Evolutionary conservation across 2,797 vertebrate genomes (phyloP), one percentile per base, ranked within the genome.

Genomic region (Xiphorhynchus erythropygius): DNA sequence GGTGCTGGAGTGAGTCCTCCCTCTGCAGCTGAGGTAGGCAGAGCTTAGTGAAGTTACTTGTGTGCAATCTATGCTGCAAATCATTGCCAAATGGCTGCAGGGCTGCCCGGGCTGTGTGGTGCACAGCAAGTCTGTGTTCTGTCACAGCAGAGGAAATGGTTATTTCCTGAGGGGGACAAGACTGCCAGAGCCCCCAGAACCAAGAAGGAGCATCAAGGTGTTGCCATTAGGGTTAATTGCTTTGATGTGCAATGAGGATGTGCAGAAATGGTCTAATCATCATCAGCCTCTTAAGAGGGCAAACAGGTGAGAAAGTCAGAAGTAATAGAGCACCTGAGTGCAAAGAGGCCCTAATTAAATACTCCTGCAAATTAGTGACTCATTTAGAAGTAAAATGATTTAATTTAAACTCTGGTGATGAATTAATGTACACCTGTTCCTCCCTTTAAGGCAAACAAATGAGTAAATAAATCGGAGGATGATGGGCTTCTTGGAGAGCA

Each of bases 311-410:
- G 94, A 94, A 97, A 96, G 95, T 92, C 95, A 97, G 92, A 87
- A 96, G 86, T 94, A 92, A 87, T 91, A 93, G 90, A 92, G 94
- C 93, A 97, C 97, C 97, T 97, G 96, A 96, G 95, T 96, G 95
- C 79, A 91, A 96, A 97, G 96, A 97, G 91, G 91, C 86, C 90
- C 91, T 97, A 97, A 97, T 97, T 97, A 97, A 97, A 97, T 96
- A 94, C 75, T 96, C 86, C 90, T 84, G 84, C 87, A 97, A 97
- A 97, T 97, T 96, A 97, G 93, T 53, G 88, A 95, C 91, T 97
- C 96, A 96, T 97, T 97, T 97, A 96, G 97, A 97, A 97, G 95
- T 96, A 90, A 97, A 97, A 97, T 97, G 97, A 96, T 97, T 97
- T 96, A 94, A 97, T 97, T 94, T 96, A 90, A 96, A 95, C 82